Percentiles rank a stretch among this genome's conserved stretches.
Evolutionary conservation across 2,888 invertebrate genomes (phyloP).

Genomic region (Cynaeus angustus): DNA sequence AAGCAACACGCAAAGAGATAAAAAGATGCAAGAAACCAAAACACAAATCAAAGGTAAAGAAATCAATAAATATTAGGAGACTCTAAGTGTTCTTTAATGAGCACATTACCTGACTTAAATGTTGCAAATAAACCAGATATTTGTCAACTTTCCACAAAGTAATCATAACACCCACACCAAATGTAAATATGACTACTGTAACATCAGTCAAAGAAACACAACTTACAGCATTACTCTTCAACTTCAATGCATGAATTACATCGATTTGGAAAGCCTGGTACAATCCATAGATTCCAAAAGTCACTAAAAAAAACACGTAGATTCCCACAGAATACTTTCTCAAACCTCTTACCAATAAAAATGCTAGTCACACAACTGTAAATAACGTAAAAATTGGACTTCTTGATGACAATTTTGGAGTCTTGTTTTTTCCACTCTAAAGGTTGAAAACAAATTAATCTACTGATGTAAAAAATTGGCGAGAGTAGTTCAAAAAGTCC

Average conservation of each 20-base stretch:
- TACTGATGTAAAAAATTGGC: background rate
- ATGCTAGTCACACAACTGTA: background rate
- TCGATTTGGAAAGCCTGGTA: background rate
- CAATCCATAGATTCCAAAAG: background rate
- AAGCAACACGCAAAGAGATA: too few species aligned
- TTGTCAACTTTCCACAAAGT: conserved; percentile 1
- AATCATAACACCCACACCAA: background rate
- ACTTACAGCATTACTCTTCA: background rate
- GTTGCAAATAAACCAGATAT: background rate
- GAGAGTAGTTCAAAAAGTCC: background rate
- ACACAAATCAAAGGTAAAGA: too few species aligned
- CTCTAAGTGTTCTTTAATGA: background rate
- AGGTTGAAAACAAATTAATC: background rate
- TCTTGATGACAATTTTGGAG: background rate
- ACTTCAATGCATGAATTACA: background rate
- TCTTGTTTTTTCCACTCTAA: background rate
- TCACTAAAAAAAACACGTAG: background rate
- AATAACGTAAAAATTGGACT: background rate
- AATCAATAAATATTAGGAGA: too few species aligned
- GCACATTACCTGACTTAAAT: background rate
- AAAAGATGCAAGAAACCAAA: too few species aligned
- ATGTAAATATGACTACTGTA: background rate
- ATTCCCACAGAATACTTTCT: background rate
- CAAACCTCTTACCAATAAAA: background rate
- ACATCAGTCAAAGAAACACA: background rate